Evolutionary conservation across 92 coral and sea anemone genomes (phyloP), one percentile per base, ranked within the genome.

Genomic region (Paragorgia papillata): DNA sequence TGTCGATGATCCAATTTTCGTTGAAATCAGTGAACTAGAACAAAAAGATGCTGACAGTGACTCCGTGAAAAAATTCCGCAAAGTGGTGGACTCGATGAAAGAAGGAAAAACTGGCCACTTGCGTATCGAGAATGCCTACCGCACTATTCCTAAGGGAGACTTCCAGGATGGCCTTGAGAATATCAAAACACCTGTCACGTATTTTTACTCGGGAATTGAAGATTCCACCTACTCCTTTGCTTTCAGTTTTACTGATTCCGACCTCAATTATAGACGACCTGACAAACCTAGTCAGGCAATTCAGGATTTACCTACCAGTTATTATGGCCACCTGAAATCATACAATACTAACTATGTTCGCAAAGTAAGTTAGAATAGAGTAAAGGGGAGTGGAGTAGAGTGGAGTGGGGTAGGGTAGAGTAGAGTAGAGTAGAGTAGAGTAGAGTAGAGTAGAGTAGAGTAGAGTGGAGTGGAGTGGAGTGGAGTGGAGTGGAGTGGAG

Each of bases 1-100:
- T 32, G 98, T 94, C n/a, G 98, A 94, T 64, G 98, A 94, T 28
- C 98, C 98, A 24, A 91, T 91, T 66, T 94, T 94, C 75, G 92
- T 95, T 56, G 96, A 90, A 9, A 95, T 95, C 64, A 85, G 87
- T 69, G 92, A 90, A 40, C 63, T 95, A 0, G 99, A 95, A 63
- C 98, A 91, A 78, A 88, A 91, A 14, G 74, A 87, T 53, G 92
- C 95, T 22, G 78, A 51, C 29, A 13, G 21, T n/a, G 78, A 30
- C 7, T 76, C 84, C 22, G 92, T 90, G 15, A 75, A 62, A 18
- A 79, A 75, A 30, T 95, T 91, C 77, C 83, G 82, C 66, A 74
- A 87, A 44, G 97, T 94, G 1, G 82, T 81, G n/a, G 63, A 84
- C 18, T 85, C 88, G 69, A 94, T 94, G 98, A 91, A 88, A 43